These are phyloP conservation scores for Petrocephalus schoutedeni DNA, from an alignment of 2,797 vertebrate species.

Conservation along the genomic window DNA sequence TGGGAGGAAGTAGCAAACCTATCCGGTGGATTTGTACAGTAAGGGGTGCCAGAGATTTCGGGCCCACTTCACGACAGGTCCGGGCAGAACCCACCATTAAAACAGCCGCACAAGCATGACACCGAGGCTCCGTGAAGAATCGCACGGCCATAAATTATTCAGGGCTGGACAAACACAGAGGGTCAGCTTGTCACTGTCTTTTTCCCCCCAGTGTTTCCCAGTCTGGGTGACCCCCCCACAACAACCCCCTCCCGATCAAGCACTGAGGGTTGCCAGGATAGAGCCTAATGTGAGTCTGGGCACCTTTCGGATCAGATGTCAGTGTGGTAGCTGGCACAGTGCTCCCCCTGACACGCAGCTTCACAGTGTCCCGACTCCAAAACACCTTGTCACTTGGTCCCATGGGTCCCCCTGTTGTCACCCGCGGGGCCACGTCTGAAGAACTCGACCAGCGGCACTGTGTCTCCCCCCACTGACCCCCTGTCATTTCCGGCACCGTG, in stretches of 20 bases:
- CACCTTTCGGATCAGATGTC: background rate
- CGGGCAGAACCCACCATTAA: constrained; percentile 39
- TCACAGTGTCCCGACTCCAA: background rate
- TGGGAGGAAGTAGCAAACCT: constrained; percentile 11
- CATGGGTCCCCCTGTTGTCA: background rate
- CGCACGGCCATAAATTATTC: constrained; percentile 58
- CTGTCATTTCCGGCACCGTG: background rate
- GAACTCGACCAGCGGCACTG: background rate
- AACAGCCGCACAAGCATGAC: constrained; percentile 44
- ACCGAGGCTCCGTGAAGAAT: constrained; percentile 41
- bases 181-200: constrained; percentile 60
- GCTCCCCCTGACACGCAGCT: background rate
- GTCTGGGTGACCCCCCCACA: background rate
- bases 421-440: background rate
- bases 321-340: background rate
- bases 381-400: background rate
- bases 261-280: constrained; percentile 16
- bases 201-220: constrained; percentile 29
- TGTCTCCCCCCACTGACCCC: background rate
- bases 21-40: constrained; percentile 26
- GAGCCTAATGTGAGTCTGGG: background rate
- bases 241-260: background rate
- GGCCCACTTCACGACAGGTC: constrained; percentile 21
- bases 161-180: constrained; percentile 50
- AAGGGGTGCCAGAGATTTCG: constrained; percentile 16